A percentile compares a stretch with the other conserved stretches of the same genome.
Evolutionary conservation across 2,797 vertebrate genomes (phyloP).

Genomic region (Onychomys leucogaster): DNA sequence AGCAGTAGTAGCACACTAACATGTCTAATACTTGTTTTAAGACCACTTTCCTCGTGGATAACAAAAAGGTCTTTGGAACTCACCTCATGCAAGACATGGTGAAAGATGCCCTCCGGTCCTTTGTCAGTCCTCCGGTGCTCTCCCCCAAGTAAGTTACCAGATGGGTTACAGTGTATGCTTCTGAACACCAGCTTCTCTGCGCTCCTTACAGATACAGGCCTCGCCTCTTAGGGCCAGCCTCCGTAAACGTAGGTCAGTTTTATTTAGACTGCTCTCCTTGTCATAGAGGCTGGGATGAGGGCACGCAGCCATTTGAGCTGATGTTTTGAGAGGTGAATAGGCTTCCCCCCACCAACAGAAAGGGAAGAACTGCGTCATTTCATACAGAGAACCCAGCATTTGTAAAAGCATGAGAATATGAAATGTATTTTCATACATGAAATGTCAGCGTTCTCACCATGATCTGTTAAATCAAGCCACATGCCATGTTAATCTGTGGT

Average conservation of each 20-base stretch:
- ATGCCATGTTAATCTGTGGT: not conserved
- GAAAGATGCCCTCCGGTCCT: constrained; percentile 97
- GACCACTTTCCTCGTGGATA: constrained; percentile 99
- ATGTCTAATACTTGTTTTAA: constrained; percentile 84
- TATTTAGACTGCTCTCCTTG: not conserved
- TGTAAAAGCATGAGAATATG: not conserved
- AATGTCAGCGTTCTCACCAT: not conserved
- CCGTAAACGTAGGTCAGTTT: not conserved
- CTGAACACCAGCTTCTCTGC: not conserved
- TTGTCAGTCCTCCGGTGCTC: constrained; percentile 98
- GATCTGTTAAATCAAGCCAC: constrained; percentile 17
- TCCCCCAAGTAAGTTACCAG: constrained; percentile 95
- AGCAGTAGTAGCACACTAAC: not conserved
- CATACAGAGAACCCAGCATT: constrained; percentile 38
- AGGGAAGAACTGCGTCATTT: not conserved
- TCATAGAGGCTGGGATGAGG: not conserved
- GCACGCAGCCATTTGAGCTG: not conserved
- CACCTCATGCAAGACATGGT: constrained; percentile 99
- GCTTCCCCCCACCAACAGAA: too few species aligned
- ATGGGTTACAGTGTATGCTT: not conserved
- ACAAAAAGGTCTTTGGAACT: constrained; percentile 98
- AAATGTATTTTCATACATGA: constrained; percentile 35
- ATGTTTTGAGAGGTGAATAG: constrained; percentile 15
- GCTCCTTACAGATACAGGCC: not conserved
- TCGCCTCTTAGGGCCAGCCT: not conserved